phyloP scores from a whole-genome alignment of 2,113 vertebrate species.

The Microtus oregoni region DNA sequence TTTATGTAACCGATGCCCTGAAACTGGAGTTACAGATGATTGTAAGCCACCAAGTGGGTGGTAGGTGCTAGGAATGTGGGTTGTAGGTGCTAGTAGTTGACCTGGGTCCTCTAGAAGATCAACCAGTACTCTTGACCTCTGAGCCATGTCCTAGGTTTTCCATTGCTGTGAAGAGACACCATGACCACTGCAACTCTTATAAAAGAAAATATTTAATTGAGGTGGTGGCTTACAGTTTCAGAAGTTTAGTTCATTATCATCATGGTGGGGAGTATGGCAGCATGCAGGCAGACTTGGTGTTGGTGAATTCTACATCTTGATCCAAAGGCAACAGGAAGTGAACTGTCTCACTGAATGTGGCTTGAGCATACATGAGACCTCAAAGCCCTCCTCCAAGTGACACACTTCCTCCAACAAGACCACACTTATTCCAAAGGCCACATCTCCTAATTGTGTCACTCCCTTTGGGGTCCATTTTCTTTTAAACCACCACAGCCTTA shows the following conservation, averaged over 20 bases:
- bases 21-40: neutral
- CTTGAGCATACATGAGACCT: neutral
- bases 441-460: neutral
- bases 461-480: neutral
- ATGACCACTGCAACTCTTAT: neutral
- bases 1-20: neutral
- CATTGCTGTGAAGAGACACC: neutral
- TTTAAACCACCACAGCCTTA: neutral
- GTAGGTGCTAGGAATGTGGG: no score
- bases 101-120: neutral
- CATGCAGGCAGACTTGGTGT: neutral
- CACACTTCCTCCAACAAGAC: neutral
- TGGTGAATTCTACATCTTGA: neutral
- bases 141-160: neutral
- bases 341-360: neutral
- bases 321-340: neutral
- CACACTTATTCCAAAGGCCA: neutral
- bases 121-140: neutral
- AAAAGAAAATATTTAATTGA: neutral
- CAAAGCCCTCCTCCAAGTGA: neutral
- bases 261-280: neutral
- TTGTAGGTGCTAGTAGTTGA: neutral
- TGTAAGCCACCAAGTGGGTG: neutral
- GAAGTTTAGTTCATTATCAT: neutral
- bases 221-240: neutral